These are phyloP conservation scores for Harpalus rubripes DNA, from an alignment of 2,888 invertebrate genomes.

Conservation along the genomic window DNA sequence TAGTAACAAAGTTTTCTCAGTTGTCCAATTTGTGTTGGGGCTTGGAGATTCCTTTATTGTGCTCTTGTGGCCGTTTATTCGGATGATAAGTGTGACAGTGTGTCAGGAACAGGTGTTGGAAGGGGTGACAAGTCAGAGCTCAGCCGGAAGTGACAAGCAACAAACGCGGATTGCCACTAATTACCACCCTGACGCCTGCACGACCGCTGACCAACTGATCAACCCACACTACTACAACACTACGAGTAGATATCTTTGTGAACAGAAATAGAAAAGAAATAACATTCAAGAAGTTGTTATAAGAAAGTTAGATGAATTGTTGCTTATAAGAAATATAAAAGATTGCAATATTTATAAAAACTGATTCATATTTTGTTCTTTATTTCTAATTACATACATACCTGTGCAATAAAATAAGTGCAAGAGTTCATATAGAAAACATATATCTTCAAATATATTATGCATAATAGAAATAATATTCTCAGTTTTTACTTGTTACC, in stretches of 20 bases:
- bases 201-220: constrained; percentile 51
- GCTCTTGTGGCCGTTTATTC: background rate
- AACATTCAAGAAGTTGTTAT: background rate
- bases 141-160: constrained; percentile 57
- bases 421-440: too few species aligned
- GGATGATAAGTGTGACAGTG: background rate
- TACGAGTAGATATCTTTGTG: too few species aligned
- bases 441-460: too few species aligned
- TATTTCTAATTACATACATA: too few species aligned
- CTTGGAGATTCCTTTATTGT: background rate
- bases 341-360: too few species aligned
- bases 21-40: too few species aligned
- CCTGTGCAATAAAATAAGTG: too few species aligned
- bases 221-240: constrained; percentile 22
- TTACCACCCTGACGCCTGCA: constrained; percentile 29
- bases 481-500: too few species aligned
- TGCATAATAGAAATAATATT: too few species aligned
- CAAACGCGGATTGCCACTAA: constrained; percentile 53
- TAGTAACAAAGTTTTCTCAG: too few species aligned
- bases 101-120: constrained; percentile 1
- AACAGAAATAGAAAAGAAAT: background rate
- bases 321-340: background rate
- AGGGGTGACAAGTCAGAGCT: constrained; percentile 36
- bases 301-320: background rate
- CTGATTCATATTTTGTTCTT: too few species aligned